These are phyloP conservation scores for Parnassius mnemosyne DNA, from an alignment of 2,888 invertebrate genomes.

Conservation along the genomic window DNA sequence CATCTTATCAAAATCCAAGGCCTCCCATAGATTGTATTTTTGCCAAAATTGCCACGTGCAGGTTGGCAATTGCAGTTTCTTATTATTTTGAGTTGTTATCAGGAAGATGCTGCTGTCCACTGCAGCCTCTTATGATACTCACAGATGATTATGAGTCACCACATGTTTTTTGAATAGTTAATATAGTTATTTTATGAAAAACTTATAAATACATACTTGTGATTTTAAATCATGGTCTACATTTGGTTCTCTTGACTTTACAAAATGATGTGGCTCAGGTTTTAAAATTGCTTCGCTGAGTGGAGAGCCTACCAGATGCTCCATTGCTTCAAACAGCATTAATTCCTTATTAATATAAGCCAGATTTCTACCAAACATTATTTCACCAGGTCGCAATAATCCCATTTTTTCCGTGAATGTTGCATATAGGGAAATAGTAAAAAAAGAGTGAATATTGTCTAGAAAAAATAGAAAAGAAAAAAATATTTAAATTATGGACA, in stretches of 20 bases:
- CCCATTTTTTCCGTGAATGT: conserved; percentile 62
- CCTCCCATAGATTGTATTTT: too few species aligned
- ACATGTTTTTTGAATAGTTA: too few species aligned
- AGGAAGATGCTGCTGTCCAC: too few species aligned
- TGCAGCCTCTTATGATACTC: too few species aligned
- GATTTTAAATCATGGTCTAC: conserved; percentile 41
- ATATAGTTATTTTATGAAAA: too few species aligned
- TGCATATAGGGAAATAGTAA: conserved; percentile 57
- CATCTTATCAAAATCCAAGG: too few species aligned
- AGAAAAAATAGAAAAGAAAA: conserved; percentile 34
- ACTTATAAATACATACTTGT: conserved; percentile 44
- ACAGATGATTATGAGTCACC: too few species aligned
- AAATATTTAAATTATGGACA: not conserved
- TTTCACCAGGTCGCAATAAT: conserved; percentile 51
- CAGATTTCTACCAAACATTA: conserved; percentile 49
- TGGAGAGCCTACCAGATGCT: conserved; percentile 80
- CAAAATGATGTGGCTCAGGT: conserved; percentile 75
- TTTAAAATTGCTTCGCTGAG: conserved; percentile 80
- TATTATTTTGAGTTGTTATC: too few species aligned
- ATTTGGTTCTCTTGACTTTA: conserved; percentile 31
- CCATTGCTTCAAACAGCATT: conserved; percentile 82
- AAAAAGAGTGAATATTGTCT: conserved; percentile 63
- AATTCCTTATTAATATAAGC: conserved; percentile 73
- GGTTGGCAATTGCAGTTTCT: too few species aligned
- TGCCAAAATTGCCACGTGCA: too few species aligned